phyloP scores from a whole-genome alignment of 2,888 invertebrate species.

The Hirtodrosophila histrioides region DNA sequence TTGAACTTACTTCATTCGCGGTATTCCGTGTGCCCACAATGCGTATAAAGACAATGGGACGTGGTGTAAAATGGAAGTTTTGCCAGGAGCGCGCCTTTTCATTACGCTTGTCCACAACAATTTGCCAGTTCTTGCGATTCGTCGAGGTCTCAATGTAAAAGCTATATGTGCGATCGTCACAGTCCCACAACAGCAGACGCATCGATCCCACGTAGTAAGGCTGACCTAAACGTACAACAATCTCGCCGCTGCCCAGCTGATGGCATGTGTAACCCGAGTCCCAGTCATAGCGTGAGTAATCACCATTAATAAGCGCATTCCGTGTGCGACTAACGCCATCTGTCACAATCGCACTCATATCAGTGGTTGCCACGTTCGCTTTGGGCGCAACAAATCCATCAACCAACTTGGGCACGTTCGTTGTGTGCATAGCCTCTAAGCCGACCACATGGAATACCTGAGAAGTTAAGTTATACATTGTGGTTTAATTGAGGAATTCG shows the following conservation, averaged over 20 bases:
- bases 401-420: constrained; percentile 89
- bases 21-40: constrained; percentile 99
- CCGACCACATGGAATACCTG: constrained; percentile 95
- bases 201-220: constrained; percentile 96
- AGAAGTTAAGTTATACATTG: too few species aligned
- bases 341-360: constrained; percentile 95
- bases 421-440: constrained; percentile 94
- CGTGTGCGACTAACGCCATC: constrained; percentile 97
- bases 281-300: constrained; percentile 98
- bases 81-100: constrained; percentile 98
- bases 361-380: constrained; percentile 96
- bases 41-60: constrained; percentile 95
- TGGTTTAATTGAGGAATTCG: too few species aligned
- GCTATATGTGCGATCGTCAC: constrained; percentile 96
- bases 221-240: constrained; percentile 97
- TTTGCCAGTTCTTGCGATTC: constrained; percentile 96
- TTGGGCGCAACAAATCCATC: constrained; percentile 92
- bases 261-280: constrained; percentile 99
- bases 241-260: constrained; percentile 96
- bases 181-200: constrained; percentile 98
- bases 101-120: constrained; percentile 93
- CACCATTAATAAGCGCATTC: constrained; percentile 98
- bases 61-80: constrained; percentile 91
- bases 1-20: constrained; percentile 92
- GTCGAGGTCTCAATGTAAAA: constrained; percentile 98